Evolutionary conservation across 2,888 invertebrate species (phyloP), one percentile per base, ranked within the genome.

Genomic region (Tachina lurida): DNA sequence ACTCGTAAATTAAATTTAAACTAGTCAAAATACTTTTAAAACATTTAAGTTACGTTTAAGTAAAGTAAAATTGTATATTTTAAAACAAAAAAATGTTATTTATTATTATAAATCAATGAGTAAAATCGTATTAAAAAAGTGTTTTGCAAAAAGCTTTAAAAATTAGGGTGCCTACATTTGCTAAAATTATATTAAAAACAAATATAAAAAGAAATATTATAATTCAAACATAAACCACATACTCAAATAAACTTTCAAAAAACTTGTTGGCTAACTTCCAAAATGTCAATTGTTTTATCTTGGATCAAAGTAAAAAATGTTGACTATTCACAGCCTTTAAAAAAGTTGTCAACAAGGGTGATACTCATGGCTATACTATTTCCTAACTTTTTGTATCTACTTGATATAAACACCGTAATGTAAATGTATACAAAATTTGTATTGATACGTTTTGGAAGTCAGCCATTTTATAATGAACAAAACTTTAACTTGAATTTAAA

Each of bases 161-260:
- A 93, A 92, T 92, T 92, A 93, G 92, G 92, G 92, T 92, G 92
- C 92, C 93, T 92, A 92, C 92, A 93, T 92, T 92, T 93, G 92
- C 92, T 92, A 92, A 88, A 91, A 91, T 91, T 92, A 92, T 92
- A 91, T 90, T 92, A 91, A 88, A 82, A 86, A 79, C 54, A 87
- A 81, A 60, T 79, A 75, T 10, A 54, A n/a, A 31, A 43, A 39
- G 4, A 41, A 62, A 70, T n/a, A 62, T 43, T n/a, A 68, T 58
- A 56, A 70, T 58, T 13, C 68, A 67, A 75, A 62, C 56, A 47
- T 12, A 8, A 49, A 52, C 52, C 43, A 62, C 19, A 56, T 47
- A 63, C 19, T 22, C 2, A 31, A 70, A 62, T 49, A 13, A 22
- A n/a, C 52, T 65, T 22, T 65, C 19, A 22, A 22, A 12, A 54